Evolutionary conservation across 2,888 invertebrate species (phyloP), one percentile per base, ranked within the genome.

Genomic region (Fissipunctia ypsillon): DNA sequence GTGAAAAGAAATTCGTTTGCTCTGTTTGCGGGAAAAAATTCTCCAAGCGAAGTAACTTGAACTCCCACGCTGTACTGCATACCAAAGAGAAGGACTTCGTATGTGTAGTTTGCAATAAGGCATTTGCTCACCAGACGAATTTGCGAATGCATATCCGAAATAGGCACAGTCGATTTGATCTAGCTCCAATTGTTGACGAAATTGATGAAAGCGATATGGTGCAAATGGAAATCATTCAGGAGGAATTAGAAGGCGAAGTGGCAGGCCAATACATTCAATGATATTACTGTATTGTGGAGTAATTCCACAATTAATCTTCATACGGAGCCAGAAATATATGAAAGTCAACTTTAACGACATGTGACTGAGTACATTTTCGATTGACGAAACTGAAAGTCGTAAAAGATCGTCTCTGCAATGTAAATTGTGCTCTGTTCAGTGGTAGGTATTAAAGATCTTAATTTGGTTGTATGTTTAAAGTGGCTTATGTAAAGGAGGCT

Each of bases 21-120:
- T 94, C 96, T 0, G 93, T 97, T 1, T 97, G 97, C 81, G 96
- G 97, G 0, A 97, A 97, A 84, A 97, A 96, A 84, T 97, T 97
- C 84, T 95, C 97, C 0, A 97, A 97, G 59, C 96, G 97, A 80
- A 97, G 97, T 76, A 97, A 97, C 80, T 88, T 97, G 76, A 97
- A 96, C 59, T 95, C 96, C 0, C 97, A 97, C 85, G 90, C 95
- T 0, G 93, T 96, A 3, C 93, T 97, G n/a, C 97, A 97, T 87
- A 95, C 96, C 0, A 95, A 96, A 14, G 96, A 96, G 28, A 97
- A 96, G 80, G 94, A 94, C 12, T 96, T 94, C 70, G 85, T 91
- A 0, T 97, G 97, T 83, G 90, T 93, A 2, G 89, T 96, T 68
- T 97, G 97, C 84, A 94, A 95, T 61, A 97, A 96, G 77, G 91